Percentiles rank a stretch among this genome's conserved stretches.
phyloP scores from a whole-genome alignment of 92 coral and sea anemone genomes.

The Phenganax stokvisi region DNA sequence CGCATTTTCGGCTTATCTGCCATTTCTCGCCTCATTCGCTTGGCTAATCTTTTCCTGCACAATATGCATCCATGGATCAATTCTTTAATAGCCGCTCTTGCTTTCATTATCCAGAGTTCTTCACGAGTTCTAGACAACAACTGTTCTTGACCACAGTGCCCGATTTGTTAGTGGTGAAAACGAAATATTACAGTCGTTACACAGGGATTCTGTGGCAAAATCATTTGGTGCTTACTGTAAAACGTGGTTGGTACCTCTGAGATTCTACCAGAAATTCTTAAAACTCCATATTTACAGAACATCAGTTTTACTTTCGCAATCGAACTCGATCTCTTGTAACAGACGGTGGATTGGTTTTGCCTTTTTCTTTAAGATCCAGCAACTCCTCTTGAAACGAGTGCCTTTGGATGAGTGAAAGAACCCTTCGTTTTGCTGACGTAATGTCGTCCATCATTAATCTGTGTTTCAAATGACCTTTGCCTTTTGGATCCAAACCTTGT shows the following conservation, averaged over 20 bases:
- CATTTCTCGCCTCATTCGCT: slow-evolving; percentile 53
- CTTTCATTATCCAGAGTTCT: slow-evolving; percentile 3
- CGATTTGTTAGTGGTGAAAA: not conserved
- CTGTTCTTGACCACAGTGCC: not conserved
- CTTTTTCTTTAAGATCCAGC: not conserved
- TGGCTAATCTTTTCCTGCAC: slow-evolving; percentile 46
- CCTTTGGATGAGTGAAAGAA: not conserved
- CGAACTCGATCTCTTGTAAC: not conserved
- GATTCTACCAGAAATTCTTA: slow-evolving; percentile 1
- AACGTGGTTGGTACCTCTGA: not conserved
- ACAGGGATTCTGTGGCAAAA: not conserved
- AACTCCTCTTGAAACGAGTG: not conserved
- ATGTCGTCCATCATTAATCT: not conserved
- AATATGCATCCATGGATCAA: slow-evolving; percentile 42
- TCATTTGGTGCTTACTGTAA: slow-evolving; percentile 2
- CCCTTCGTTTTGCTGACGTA: not conserved
- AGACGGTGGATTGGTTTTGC: not conserved
- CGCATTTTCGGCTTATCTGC: slow-evolving; percentile 45
- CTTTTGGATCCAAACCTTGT: not conserved
- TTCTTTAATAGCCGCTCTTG: slow-evolving; percentile 21
- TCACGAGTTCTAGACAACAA: not conserved
- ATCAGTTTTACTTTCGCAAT: not conserved
- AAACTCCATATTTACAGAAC: not conserved
- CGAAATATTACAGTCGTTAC: not conserved
- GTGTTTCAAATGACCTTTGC: not conserved